phyloP scores from a whole-genome alignment of 2,888 invertebrate genomes.

The Cephus runcator region DNA sequence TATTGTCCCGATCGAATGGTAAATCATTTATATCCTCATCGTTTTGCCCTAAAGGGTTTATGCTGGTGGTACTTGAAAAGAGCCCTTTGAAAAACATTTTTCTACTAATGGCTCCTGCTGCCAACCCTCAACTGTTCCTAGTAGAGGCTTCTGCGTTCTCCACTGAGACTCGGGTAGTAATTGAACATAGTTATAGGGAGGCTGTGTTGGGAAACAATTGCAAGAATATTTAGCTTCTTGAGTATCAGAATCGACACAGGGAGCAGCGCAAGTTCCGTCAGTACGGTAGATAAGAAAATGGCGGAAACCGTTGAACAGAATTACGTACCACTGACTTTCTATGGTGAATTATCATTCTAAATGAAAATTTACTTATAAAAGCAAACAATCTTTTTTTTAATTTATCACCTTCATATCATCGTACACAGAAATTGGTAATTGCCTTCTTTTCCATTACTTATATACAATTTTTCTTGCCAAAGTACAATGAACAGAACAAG shows the following conservation, averaged over 20 bases:
- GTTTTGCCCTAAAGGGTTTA: slow-evolving; percentile 49
- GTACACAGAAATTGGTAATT: not conserved
- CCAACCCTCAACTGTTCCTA: slow-evolving; percentile 35
- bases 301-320: slow-evolving; percentile 19
- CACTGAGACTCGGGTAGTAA: slow-evolving; percentile 29
- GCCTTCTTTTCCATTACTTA: too few species aligned
- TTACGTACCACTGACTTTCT: not conserved
- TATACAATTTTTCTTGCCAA: too few species aligned
- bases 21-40: slow-evolving; percentile 51
- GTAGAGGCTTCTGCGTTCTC: slow-evolving; percentile 21
- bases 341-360: not conserved
- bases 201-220: not conserved
- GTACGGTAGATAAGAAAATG: slow-evolving; percentile 39
- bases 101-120: slow-evolving; percentile 60
- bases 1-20: slow-evolving; percentile 52
- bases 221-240: not conserved
- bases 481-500: not conserved
- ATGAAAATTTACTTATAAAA: not conserved
- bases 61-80: slow-evolving; percentile 50
- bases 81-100: slow-evolving; percentile 62
- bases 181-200: slow-evolving; percentile 35
- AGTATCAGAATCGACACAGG: not conserved
- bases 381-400: not conserved
- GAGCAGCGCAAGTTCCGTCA: slow-evolving; percentile 15
- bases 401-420: not conserved